Evolutionary conservation across 2,888 invertebrate species (phyloP), one percentile per base, ranked within the genome.

Genomic region (Lycia hirtaria): DNA sequence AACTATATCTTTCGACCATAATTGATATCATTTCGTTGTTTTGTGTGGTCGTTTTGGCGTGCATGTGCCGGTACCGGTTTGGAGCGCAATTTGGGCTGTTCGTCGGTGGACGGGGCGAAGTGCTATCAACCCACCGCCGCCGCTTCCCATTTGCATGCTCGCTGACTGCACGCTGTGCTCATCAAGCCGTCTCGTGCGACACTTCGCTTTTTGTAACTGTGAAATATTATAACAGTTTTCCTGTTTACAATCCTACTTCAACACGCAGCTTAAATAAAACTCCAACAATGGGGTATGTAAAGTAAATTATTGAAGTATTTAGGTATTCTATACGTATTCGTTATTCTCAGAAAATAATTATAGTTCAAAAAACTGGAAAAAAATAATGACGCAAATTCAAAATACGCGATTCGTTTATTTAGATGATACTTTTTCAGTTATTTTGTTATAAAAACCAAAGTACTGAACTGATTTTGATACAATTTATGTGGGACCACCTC

Each of bases 101-200:
- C 73, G 71, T 60, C 45, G 63, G 45, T 54, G 56, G 55, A 56
- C 52, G 58, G 57, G 54, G 41, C 53, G 53, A 44, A 44, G 47
- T 52, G 68, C 69, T 75, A 76, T 77, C 75, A 72, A 64, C 64
- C 65, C 66, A 7, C 64, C 66, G 19, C 30, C 26, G 68, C 64
- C 67, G 60, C 62, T 61, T 67, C 73, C 68, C 71, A 80, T 80
- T 80, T 76, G 73, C 78, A 61, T 61, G 73, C 68, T 68, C 68
- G 58, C 62, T 65, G 63, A 57, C 33, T 69, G 64, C 67, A 60
- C 48, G 43, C 56, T 59, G 37, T 32, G 49, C 58, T 53, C 60
- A 40, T 56, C 58, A 66, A 57, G 65, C 67, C 69, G 63, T 67
- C 67, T 71, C 67, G 59, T 64, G 62, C 69, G 69, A 70, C 71